These are phyloP conservation scores for Orientallactaga bullata DNA, from an alignment of 2,113 vertebrate genomes.

Conservation along the genomic window DNA sequence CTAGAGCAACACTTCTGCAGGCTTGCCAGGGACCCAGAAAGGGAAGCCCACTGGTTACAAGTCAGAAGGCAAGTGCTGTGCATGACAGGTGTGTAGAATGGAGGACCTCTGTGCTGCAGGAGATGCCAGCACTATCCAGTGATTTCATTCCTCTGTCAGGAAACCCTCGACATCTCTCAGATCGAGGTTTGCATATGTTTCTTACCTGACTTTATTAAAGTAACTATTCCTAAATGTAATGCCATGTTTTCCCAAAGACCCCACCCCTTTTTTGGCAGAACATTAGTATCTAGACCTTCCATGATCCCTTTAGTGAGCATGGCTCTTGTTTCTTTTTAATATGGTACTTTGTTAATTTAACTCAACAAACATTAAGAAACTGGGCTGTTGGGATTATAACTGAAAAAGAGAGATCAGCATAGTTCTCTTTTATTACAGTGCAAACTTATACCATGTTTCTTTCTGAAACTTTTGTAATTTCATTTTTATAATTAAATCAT, in stretches of 20 bases:
- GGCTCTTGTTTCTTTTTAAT: conserved; percentile 9
- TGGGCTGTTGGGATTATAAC: not conserved
- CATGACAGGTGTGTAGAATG: not conserved
- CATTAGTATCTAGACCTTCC: conserved; percentile 12
- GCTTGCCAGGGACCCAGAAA: not conserved
- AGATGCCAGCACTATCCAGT: not conserved
- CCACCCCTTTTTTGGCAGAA: not conserved
- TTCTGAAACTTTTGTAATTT: not conserved
- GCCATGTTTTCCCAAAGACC: not conserved
- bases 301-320: not conserved
- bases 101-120: not conserved
- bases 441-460: not conserved
- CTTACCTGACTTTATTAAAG: not conserved
- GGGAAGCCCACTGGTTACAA: not conserved
- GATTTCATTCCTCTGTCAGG: not conserved
- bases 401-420: not conserved
- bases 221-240: not conserved
- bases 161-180: conserved; percentile 10
- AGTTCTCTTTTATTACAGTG: not conserved
- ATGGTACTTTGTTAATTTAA: not conserved
- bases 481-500: conserved; percentile 31
- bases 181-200: not conserved
- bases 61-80: not conserved
- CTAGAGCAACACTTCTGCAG: conserved; percentile 26
- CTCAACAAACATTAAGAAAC: not conserved